These are phyloP conservation scores for Argyrosomus japonicus DNA, from an alignment of 2,113 vertebrate genomes.

Conservation along the genomic window DNA sequence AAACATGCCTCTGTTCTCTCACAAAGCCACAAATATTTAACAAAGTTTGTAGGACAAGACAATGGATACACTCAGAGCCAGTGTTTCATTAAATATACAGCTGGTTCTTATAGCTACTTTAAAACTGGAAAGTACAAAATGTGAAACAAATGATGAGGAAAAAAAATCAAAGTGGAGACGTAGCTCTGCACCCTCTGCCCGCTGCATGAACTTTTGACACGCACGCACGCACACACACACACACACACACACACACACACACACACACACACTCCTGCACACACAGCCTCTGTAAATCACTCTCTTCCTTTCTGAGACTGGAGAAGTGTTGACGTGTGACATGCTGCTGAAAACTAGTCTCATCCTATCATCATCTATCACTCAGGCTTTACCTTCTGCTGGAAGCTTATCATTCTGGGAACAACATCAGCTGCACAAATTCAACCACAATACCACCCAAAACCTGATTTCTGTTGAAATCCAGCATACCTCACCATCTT, in stretches of 20 bases:
- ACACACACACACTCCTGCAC: constrained; percentile 27
- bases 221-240: constrained; percentile 16
- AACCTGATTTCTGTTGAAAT: constrained; percentile 24
- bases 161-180: constrained; percentile 45
- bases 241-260: constrained; percentile 13
- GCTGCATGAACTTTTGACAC: constrained; percentile 72
- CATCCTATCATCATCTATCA: constrained; percentile 48
- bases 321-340: constrained; percentile 57
- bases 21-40: constrained; percentile 61
- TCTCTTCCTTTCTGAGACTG: constrained; percentile 37
- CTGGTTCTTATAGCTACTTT: constrained; percentile 53
- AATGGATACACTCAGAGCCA: constrained; percentile 28
- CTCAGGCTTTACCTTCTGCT: constrained; percentile 22
- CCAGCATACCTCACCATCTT: constrained; percentile 3
- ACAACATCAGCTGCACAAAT: constrained; percentile 24
- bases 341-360: constrained; percentile 50
- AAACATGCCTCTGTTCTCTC: constrained; percentile 23
- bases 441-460: neutral
- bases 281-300: constrained; percentile 28
- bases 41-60: constrained; percentile 55
- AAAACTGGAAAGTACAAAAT: constrained; percentile 38
- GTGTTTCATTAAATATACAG: constrained; percentile 53
- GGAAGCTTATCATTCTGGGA: neutral
- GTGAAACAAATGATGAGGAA: constrained; percentile 31
- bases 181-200: constrained; percentile 49